phyloP scores from a whole-genome alignment of 2,113 vertebrate species.

The Erythrocercus mccallii region DNA sequence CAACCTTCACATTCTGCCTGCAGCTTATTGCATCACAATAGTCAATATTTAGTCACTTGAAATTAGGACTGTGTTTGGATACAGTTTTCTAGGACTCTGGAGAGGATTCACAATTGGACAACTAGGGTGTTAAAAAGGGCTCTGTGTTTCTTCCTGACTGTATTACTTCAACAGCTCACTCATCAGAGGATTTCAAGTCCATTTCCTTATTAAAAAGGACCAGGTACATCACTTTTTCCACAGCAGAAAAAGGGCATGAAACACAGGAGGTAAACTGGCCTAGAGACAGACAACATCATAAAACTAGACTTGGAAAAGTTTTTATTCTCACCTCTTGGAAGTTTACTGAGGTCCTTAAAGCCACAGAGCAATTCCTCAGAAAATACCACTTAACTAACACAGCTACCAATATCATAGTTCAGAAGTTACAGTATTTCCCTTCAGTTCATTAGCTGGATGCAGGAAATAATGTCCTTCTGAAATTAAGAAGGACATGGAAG shows the following conservation, averaged over 20 bases:
- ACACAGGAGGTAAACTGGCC: background rate
- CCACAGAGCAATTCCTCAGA: background rate
- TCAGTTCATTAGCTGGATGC: background rate
- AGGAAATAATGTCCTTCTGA: background rate
- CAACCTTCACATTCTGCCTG: background rate
- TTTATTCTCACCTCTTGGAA: background rate
- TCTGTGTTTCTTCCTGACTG: background rate
- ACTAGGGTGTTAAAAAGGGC: background rate
- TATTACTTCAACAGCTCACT: background rate
- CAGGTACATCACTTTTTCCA: background rate
- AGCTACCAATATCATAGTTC: background rate
- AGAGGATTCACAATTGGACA: background rate
- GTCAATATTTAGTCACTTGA: background rate
- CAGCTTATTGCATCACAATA: background rate
- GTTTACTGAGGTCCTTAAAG: background rate
- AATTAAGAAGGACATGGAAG: background rate
- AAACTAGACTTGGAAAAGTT: background rate
- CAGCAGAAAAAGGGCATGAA: background rate
- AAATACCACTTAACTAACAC: background rate
- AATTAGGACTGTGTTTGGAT: background rate
- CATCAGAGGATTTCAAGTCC: background rate
- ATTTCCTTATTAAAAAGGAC: background rate
- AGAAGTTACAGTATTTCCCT: background rate
- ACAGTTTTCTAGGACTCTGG: background rate
- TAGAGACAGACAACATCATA: background rate